Evolutionary conservation across 1,140 invertebrate species (phyloP).

Genomic region (Zaprionus nigranus): DNA sequence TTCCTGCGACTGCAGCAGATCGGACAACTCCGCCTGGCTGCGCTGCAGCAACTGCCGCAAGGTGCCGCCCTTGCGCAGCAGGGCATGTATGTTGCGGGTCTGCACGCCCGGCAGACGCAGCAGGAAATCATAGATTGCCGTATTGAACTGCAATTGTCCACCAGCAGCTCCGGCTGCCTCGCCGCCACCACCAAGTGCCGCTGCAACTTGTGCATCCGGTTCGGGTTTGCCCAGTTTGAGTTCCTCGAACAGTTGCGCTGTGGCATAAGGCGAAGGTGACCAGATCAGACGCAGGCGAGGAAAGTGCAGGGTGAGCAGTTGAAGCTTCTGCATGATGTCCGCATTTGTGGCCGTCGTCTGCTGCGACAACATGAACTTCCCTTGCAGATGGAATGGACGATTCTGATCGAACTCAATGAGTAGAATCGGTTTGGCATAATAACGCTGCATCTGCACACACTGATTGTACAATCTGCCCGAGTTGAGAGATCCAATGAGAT

Average conservation of each 20-base stretch:
- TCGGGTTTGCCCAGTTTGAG: constrained; percentile 92
- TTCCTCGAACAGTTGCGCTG: constrained; percentile 97
- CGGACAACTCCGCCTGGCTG: constrained; percentile 87
- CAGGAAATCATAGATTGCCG: constrained; percentile 93
- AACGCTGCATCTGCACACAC: constrained; percentile 94
- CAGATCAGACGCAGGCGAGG: constrained; percentile 96
- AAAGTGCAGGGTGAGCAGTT: constrained; percentile 97
- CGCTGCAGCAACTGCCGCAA: constrained; percentile 88
- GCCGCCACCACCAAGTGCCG: constrained; percentile 88
- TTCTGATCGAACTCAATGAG: constrained; percentile 98
- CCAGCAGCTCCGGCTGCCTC: constrained; percentile 78
- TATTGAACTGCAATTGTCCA: constrained; percentile 89
- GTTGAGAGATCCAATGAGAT: constrained; percentile 98
- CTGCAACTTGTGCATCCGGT: constrained; percentile 89
- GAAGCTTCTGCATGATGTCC: constrained; percentile 92
- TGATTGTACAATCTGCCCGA: constrained; percentile 98
- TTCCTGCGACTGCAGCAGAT: constrained; percentile 88
- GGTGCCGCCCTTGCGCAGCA: constrained; percentile 92
- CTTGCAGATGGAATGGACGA: constrained; percentile 95
- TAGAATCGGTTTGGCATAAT: constrained; percentile 95
- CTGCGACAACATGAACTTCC: constrained; percentile 90
- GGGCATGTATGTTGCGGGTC: constrained; percentile 92
- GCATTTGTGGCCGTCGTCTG: constrained; percentile 87
- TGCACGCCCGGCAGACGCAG: constrained; percentile 95
- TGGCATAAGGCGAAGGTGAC: constrained; percentile 97